Base-by-base conservation (phyloP, 2,888 invertebrate species). In the Pediacus dermestoides region DNA sequence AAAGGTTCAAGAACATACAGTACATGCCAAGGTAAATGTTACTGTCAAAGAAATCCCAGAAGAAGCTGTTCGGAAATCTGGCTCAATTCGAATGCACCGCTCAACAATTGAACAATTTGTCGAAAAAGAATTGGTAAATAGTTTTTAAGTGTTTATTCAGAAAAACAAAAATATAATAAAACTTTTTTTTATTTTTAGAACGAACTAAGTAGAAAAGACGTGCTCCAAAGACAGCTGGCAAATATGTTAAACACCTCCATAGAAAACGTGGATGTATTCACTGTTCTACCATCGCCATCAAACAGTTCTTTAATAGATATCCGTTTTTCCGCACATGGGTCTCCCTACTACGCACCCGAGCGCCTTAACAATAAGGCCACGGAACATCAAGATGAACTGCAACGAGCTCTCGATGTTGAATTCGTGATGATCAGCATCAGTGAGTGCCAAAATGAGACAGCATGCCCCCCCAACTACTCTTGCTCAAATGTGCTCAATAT, bases 241-340 rank as follows among this genome's bases (percentile, higher is more conserved):
- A 70, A 75, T 44, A 77, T 88, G 31, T 78, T 93, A 53, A 88
- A 88, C 58, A 83, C 85, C 0, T 84, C 86, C 0, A 63, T 80
- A 39, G 80, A 85, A 30, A 90, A 93, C 63, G 88, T 99, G 0
- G 93, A 95, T 62, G 85, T 97, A 0, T 94, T 97, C 64, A 95
- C 95, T 0, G 88, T 96, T 1, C 76, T 91, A 16, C 78, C 78
- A 52, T 81, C 84, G 9, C 77, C 77, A 1, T 49, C 53, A 18
- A 81, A 83, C 54, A 78, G 77, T 44, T 74, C 76, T 1, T 76
- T 82, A 6, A 70, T 91, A 43, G 95, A 96, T 61, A 85, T 96
- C 0, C 74, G 94, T 50, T 96, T 87, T 64, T 87, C 94, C 0
- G 95, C 90, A 0, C 94, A 94, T 61, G 92, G 92, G 0, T 94